Evolutionary conservation across 2,797 vertebrate species (phyloP), one percentile per base, ranked within the genome.

Genomic region (Gallinago stenura): DNA sequence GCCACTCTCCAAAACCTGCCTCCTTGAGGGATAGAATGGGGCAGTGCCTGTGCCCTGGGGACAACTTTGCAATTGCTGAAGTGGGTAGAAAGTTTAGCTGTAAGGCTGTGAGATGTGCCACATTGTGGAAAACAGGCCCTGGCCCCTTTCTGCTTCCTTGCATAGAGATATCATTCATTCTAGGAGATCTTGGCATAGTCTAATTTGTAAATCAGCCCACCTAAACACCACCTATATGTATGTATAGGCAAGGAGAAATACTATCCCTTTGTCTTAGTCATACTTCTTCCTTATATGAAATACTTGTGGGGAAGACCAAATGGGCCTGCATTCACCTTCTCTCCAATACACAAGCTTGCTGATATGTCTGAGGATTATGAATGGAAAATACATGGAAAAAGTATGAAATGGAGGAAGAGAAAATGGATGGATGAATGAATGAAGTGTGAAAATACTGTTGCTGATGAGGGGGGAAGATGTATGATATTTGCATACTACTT

Each of bases 61-160:
- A 24, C 53, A n/a, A 37, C 21, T 21, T 31, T 16, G 11, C 8
- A 21, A 3, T 39, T 56, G 41, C 24, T 72, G 37, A 54, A 83
- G 35, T 6, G 7, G 24, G 6, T 79, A 65, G 31, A 22, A 20
- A 11, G 3, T 46, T 75, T 18, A 51, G 25, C 28, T 84, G 21
- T 35, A 41, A 0, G 2, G 41, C 45, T 64, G 21, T 46, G 33
- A 64, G 56, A 61, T 69, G 37, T 46, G 48, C 46, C 28, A 51
- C 15, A 2, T 25, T 0, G 1, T 17, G 11, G 46, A 75, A 66
- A 64, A 75, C 0, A 2, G 62, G 14, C 28, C 20, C 39, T 54
- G 35, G 15, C 8, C 8, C 12, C 31, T 68, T 82, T 83, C 41
- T 56, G 12, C 30, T 24, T 60, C 21, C 48, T 46, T 68, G 12